phyloP scores from a whole-genome alignment of 2,888 invertebrate species.

The Endotricha flammealis region DNA sequence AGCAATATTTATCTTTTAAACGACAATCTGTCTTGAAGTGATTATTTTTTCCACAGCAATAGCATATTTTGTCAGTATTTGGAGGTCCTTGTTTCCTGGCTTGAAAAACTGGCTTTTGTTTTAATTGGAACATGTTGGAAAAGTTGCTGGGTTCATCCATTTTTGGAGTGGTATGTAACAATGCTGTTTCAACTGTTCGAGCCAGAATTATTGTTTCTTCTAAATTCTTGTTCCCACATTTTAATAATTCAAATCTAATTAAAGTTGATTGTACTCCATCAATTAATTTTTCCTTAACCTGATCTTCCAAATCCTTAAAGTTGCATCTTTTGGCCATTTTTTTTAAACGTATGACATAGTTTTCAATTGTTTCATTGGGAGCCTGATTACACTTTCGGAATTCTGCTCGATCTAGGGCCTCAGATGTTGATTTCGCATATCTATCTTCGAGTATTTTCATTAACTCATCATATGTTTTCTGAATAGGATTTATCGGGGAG shows the following conservation, averaged over 20 bases:
- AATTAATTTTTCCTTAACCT: slow-evolving; percentile 19
- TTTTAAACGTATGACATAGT: slow-evolving; percentile 11
- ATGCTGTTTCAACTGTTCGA: slow-evolving; percentile 1
- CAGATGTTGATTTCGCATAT: background rate
- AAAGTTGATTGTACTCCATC: slow-evolving; percentile 13
- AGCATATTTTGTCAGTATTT: no score
- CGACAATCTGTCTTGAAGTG: no score
- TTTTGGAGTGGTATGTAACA: slow-evolving; percentile 2
- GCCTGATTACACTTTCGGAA: slow-evolving; percentile 15
- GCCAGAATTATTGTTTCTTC: slow-evolving; percentile 1
- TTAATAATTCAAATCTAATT: no score
- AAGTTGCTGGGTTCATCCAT: background rate
- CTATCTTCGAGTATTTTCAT: background rate
- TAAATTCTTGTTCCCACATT: slow-evolving; percentile 8
- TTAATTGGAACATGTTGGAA: background rate
- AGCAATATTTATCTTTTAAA: no score
- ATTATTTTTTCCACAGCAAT: no score
- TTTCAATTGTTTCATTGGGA: slow-evolving; percentile 11
- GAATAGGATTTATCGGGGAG: background rate
- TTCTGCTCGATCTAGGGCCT: background rate
- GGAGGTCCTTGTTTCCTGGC: no score
- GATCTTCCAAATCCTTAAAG: slow-evolving; percentile 17
- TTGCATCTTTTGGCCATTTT: slow-evolving; percentile 14
- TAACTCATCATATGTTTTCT: background rate
- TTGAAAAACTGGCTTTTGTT: no score